phyloP scores from a whole-genome alignment of 2,888 invertebrate species.

The Hydropsyche betteni region DNA sequence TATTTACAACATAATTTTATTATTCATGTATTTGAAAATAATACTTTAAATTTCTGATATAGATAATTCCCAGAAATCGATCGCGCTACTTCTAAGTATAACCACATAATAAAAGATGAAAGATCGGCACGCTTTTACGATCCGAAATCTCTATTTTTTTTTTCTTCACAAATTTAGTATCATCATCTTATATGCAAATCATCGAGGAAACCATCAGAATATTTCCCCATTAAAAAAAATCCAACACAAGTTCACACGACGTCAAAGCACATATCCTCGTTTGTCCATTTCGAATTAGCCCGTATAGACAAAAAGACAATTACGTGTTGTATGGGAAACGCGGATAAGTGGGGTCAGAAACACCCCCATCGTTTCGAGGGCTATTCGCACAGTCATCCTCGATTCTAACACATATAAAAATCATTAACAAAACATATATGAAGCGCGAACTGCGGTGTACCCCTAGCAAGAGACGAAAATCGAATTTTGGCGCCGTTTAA shows the following conservation, averaged over 20 bases:
- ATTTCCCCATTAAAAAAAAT: slow-evolving; percentile 5
- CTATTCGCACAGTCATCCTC: slow-evolving; percentile 44
- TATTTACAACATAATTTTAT: too few species aligned
- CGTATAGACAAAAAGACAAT: not conserved
- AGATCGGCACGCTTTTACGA: not conserved
- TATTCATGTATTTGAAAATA: too few species aligned
- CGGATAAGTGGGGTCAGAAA: slow-evolving; percentile 45
- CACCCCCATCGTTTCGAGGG: slow-evolving; percentile 44
- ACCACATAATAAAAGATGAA: slow-evolving; percentile 4
- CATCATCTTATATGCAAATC: slow-evolving; percentile 11
- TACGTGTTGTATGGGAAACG: slow-evolving; percentile 9
- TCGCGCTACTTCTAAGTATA: not conserved
- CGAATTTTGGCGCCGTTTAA: not conserved
- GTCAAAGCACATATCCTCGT: slow-evolving; percentile 12
- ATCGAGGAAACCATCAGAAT: slow-evolving; percentile 11
- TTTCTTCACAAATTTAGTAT: not conserved
- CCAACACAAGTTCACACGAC: not conserved
- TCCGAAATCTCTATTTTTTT: not conserved
- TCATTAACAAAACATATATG: slow-evolving; percentile 24
- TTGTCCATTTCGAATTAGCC: slow-evolving; percentile 14
- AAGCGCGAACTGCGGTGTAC: slow-evolving; percentile 41
- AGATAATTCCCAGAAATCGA: too few species aligned
- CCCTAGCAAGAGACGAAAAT: not conserved
- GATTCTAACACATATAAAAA: not conserved
- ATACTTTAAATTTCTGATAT: too few species aligned